These are phyloP conservation scores for Danio aesculapii DNA, from an alignment of 2,797 vertebrate genomes.

Conservation along the genomic window DNA sequence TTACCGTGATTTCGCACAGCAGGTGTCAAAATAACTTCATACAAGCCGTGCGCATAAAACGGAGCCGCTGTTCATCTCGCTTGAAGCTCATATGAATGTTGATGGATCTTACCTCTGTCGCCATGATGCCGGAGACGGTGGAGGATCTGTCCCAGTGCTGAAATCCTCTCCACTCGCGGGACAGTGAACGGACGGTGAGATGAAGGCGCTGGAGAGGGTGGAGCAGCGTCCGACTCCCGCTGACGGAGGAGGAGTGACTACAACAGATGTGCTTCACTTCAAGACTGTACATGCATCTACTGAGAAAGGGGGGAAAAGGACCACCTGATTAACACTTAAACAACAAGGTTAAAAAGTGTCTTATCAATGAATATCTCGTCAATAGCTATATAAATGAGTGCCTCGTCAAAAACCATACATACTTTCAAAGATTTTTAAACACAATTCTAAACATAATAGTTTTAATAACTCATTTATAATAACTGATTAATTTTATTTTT, in stretches of 20 bases:
- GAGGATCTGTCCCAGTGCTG: constrained; percentile 73
- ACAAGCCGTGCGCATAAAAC: background rate
- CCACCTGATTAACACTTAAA: background rate
- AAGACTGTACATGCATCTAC: constrained; percentile 1
- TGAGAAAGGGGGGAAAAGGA: background rate
- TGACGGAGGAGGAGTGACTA: constrained; percentile 38
- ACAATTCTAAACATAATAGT: too few species aligned
- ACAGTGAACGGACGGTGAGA: constrained; percentile 59
- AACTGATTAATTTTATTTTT: too few species aligned
- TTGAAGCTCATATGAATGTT: constrained; percentile 7
- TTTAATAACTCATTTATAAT: too few species aligned
- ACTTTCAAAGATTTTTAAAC: too few species aligned
- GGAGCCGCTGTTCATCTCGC: background rate
- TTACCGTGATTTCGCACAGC: constrained; percentile 21
- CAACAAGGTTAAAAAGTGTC: background rate
- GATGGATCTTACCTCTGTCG: constrained; percentile 80
- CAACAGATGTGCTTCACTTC: constrained; percentile 44
- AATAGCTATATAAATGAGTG: too few species aligned
- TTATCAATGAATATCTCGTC: too few species aligned
- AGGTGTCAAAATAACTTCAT: constrained; percentile 41
- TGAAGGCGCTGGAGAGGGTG: constrained; percentile 57
- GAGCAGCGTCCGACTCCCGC: constrained; percentile 44
- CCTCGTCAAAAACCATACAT: too few species aligned
- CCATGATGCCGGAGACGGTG: constrained; percentile 75
- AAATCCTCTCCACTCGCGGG: constrained; percentile 67